Percentiles rank a stretch among this genome's conserved stretches.
Evolutionary conservation across 2,113 vertebrate genomes (phyloP).

Genomic region (Prionailurus bengalensis): DNA sequence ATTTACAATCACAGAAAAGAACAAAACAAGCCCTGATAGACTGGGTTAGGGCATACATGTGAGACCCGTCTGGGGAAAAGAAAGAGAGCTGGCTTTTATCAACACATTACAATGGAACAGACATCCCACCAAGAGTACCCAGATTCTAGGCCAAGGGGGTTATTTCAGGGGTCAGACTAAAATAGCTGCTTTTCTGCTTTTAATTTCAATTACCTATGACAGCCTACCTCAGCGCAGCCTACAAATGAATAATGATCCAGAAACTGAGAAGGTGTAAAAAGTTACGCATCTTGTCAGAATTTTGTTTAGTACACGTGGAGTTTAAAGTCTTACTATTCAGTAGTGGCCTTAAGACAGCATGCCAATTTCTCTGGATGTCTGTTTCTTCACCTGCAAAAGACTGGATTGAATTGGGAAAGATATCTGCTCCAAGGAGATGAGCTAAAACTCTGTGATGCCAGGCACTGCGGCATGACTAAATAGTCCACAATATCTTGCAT

Average conservation of each 20-base stretch:
- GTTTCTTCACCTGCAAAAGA: constrained; percentile 24
- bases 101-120: not conserved
- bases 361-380: not conserved
- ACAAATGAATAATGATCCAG: constrained; percentile 14
- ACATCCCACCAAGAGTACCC: not conserved
- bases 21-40: not conserved
- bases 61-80: not conserved
- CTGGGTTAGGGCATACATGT: not conserved
- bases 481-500: not conserved
- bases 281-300: not conserved
- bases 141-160: not conserved
- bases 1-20: not conserved
- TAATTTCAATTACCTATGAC: constrained; percentile 46
- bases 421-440: not conserved
- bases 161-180: constrained; percentile 32
- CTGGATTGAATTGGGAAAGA: not conserved
- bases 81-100: not conserved
- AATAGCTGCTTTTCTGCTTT: constrained; percentile 52
- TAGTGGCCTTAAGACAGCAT: not conserved
- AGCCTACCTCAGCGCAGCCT: not conserved
- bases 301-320: constrained; percentile 16
- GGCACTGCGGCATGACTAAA: not conserved
- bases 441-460: not conserved
- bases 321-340: not conserved
- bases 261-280: constrained; percentile 17